These are phyloP conservation scores for Diachasma alloeum DNA, from an alignment of 1,140 invertebrate species.

Conservation along the genomic window DNA sequence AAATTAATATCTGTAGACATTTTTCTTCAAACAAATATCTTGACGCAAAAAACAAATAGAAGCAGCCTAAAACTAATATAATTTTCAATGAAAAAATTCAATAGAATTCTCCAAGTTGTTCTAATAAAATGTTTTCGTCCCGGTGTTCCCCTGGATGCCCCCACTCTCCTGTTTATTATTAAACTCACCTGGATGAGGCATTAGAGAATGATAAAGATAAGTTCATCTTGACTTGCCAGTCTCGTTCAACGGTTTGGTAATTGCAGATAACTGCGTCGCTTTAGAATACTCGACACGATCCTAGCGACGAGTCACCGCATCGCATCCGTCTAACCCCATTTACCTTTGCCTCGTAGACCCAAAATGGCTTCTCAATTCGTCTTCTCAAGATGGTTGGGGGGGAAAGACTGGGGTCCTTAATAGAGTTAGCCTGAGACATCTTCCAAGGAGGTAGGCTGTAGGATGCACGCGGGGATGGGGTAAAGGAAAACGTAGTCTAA, in stretches of 20 bases:
- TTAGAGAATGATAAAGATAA: slow-evolving; percentile 6
- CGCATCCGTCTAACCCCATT: slow-evolving; percentile 42
- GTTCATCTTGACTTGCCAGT: slow-evolving; percentile 8
- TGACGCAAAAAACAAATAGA: too few species aligned
- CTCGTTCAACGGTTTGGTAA: slow-evolving; percentile 38
- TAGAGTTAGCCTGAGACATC: slow-evolving; percentile 57
- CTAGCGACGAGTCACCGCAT: slow-evolving; percentile 40
- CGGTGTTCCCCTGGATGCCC: too few species aligned
- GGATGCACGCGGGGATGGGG: neutral
- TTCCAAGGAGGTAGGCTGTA: slow-evolving; percentile 36
- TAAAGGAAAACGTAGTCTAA: neutral
- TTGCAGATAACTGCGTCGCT: slow-evolving; percentile 57
- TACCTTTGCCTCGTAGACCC: slow-evolving; percentile 34
- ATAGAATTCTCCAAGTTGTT: too few species aligned
- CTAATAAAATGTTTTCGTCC: too few species aligned
- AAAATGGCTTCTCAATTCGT: slow-evolving; percentile 12
- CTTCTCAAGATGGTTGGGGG: slow-evolving; percentile 53
- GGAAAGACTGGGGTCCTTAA: slow-evolving; percentile 44
- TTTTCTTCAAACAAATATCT: too few species aligned
- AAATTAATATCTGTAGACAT: too few species aligned
- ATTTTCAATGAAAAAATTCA: too few species aligned
- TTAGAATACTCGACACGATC: slow-evolving; percentile 51
- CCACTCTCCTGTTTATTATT: neutral
- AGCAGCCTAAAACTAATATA: too few species aligned
- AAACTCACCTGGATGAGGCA: neutral